Conservation (phyloP, 1,140 invertebrate genomes). For the Drosophila bifasciata region DNA sequence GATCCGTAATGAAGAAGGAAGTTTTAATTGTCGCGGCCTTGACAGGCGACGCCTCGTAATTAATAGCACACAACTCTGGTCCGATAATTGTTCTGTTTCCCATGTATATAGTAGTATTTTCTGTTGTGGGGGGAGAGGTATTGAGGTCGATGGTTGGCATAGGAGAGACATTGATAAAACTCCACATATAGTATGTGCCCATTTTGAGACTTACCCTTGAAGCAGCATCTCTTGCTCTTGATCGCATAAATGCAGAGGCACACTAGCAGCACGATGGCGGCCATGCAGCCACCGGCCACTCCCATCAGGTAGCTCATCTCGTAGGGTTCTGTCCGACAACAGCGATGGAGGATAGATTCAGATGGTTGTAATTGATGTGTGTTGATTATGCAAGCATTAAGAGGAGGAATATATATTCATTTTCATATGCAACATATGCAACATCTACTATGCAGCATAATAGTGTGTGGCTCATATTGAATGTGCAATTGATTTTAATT, state of each 20-base stretch:
- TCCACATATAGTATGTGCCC: neutral
- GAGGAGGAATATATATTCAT: constrained; percentile 51
- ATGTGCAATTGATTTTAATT: constrained; percentile 61
- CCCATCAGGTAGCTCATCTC: constrained; percentile 87
- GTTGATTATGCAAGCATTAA: constrained; percentile 62
- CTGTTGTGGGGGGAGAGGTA: too few species aligned
- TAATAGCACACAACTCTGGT: constrained; percentile 52
- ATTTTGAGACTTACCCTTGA: constrained; percentile 86
- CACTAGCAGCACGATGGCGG: constrained; percentile 86
- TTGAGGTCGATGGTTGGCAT: neutral
- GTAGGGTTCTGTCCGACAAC: constrained; percentile 86
- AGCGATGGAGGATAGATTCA: constrained; percentile 15
- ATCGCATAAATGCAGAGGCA: constrained; percentile 87
- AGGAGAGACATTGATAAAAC: too few species aligned
- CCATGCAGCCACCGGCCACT: constrained; percentile 86
- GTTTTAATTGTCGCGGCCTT: constrained; percentile 77
- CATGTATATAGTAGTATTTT: neutral
- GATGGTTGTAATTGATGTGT: constrained; percentile 22
- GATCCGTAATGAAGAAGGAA: constrained; percentile 67
- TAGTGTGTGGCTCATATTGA: neutral
- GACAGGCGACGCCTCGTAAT: constrained; percentile 58
- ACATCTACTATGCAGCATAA: neutral
- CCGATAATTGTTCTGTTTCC: constrained; percentile 39
- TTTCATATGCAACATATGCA: constrained; percentile 42
- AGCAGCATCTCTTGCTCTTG: constrained; percentile 88